Base-by-base conservation (phyloP, 2,797 vertebrate species). In the Naso thynnoides region DNA sequence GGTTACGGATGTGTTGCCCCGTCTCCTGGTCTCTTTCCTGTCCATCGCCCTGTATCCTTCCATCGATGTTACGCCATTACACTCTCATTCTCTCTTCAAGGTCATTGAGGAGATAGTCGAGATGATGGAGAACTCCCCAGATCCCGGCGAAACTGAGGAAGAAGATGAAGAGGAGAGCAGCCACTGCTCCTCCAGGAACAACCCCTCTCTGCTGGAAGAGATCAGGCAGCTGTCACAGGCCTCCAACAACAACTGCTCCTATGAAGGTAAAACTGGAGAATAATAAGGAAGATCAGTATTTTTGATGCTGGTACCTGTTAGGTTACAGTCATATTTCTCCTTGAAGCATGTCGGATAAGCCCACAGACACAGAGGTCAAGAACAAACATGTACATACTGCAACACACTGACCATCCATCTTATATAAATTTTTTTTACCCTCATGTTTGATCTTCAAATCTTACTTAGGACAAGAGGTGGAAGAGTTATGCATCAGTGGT, bases 61-160 rank as follows among this genome's bases (percentile, higher is more conserved):
- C 16, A 29, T 53, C 26, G 33, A 6, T 36, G 19, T 26, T 33
- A 33, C 44, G 16, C 31, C 21, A 2, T 21, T 18, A 19, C 23
- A n/a, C 5, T 23, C 33, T 29, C 31, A 11, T 21, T 57, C 23
- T 49, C 44, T 49, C 27, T 49, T 16, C 24, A 89, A 98, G 97
- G 96, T 98, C 54, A 98, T 98, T 54, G 97, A 98, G 87, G 97
- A 98, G 91, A 97, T 98, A 11, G 97, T 96, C 5, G 97, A 97
- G 88, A 98, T 98, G 97, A 98, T 98, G 97, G 96, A 97, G 90
- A 97, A 98, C 86, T 98, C 97, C 15, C 97, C 97, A 0, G 97
- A 98, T 79, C 97, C 97, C 0, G 97, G 95, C 2, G 95, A 95
- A 82, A 97, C 97, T 0, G 96, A 96, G 65, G 96, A 97, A 68